Conservation (phyloP, 2,888 invertebrate species). For the Tridacna crocea region DNA sequence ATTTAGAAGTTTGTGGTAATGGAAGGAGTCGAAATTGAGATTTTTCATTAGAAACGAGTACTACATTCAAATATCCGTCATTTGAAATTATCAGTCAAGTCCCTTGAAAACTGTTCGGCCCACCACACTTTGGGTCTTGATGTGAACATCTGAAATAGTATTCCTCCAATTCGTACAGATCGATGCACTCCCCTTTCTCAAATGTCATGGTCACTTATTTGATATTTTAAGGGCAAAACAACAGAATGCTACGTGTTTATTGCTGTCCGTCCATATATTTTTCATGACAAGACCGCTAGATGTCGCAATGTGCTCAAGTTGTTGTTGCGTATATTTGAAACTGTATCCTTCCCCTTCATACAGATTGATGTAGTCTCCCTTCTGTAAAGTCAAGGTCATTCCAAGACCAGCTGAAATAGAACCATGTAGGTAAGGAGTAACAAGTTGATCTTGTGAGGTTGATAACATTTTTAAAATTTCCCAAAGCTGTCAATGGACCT, state of each 20-base stretch:
- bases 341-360: slow-evolving; percentile 15
- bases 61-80: no score
- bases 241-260: not conserved
- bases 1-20: no score
- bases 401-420: not conserved
- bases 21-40: no score
- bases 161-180: no score
- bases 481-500: not conserved
- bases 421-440: not conserved
- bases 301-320: not conserved
- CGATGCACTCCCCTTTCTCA: no score
- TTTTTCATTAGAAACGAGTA: no score
- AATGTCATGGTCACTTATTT: no score
- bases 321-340: slow-evolving; percentile 14
- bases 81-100: no score
- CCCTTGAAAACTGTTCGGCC: no score
- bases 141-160: no score
- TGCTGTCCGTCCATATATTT: not conserved
- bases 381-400: not conserved
- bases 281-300: not conserved
- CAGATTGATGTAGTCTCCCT: slow-evolving; percentile 12
- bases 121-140: no score
- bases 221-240: not conserved
- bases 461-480: not conserved
- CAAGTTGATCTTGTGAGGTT: not conserved